These are phyloP conservation scores for Gobio occitaniae DNA, from an alignment of 2,797 vertebrate species.

Conservation along the genomic window DNA sequence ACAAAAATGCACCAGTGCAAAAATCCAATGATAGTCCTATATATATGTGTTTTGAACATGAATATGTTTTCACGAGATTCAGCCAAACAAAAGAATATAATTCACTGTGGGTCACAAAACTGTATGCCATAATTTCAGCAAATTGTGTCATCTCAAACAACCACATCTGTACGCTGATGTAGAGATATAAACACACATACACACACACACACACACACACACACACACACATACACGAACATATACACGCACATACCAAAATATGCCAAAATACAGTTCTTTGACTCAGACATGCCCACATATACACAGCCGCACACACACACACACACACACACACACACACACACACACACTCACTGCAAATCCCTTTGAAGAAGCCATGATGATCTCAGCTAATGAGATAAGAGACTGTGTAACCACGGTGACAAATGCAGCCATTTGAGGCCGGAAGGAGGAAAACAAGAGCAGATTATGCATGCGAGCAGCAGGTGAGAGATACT, in stretches of 20 bases:
- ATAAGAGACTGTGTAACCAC: slow-evolving; percentile 58
- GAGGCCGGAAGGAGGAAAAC: slow-evolving; percentile 41
- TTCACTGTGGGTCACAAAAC: background rate
- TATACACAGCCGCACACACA: background rate
- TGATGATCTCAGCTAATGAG: slow-evolving; percentile 58
- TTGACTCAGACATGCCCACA: background rate
- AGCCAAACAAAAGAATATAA: background rate
- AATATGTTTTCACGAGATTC: background rate
- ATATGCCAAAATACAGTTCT: slow-evolving; percentile 11
- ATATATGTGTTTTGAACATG: too few relatives aligned
- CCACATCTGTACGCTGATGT: background rate
- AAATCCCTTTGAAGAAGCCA: slow-evolving; percentile 43
- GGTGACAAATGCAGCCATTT: slow-evolving; percentile 56
- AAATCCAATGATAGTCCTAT: too few relatives aligned
- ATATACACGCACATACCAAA: background rate
- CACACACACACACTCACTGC: slow-evolving; percentile 8
- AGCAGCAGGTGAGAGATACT: slow-evolving; percentile 49
- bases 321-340: background rate
- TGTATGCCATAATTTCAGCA: background rate
- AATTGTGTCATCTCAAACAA: background rate
- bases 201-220: background rate
- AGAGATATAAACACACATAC: background rate
- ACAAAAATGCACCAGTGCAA: too few relatives aligned
- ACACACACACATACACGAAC: background rate
- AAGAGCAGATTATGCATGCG: slow-evolving; percentile 49